Evolutionary conservation across 37 sponge, comb jelly and placozoan species (phyloP).

Genomic region (Amphimedon queenslandica): DNA sequence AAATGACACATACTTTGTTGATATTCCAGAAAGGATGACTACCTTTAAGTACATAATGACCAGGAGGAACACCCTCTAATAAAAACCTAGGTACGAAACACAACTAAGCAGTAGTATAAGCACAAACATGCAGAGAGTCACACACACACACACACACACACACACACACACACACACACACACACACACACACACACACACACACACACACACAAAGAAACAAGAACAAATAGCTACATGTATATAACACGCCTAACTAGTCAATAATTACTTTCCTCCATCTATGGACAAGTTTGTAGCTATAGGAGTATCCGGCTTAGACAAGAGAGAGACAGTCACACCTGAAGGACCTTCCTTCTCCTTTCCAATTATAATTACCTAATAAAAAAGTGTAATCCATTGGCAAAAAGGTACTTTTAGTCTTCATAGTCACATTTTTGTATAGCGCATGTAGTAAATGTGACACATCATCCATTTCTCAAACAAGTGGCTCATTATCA

Average conservation of each 20-base stretch:
- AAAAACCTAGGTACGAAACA: conserved; percentile 19
- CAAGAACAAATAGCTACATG: too few species aligned
- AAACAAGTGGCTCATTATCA: not conserved
- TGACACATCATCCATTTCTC: not conserved
- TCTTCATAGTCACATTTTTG: not conserved
- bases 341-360: conserved; percentile 35
- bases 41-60: conserved; percentile 34
- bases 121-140: conserved; percentile 1
- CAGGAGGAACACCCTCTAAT: conserved; percentile 39
- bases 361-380: conserved; percentile 10
- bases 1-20: conserved; percentile 13
- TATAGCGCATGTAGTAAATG: not conserved
- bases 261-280: not conserved
- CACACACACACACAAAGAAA: too few species aligned
- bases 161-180: too few species aligned
- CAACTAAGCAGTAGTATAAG: not conserved
- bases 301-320: not conserved
- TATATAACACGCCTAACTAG: too few species aligned
- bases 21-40: conserved; percentile 62
- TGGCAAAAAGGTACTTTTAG: not conserved
- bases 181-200: too few species aligned
- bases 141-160: too few species aligned
- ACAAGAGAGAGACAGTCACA: conserved; percentile 22
- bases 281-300: not conserved
- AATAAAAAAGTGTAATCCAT: not conserved